Evolutionary conservation across 2,888 invertebrate species (phyloP), one percentile per base, ranked within the genome.

Genomic region (Drosophila mimetica): DNA sequence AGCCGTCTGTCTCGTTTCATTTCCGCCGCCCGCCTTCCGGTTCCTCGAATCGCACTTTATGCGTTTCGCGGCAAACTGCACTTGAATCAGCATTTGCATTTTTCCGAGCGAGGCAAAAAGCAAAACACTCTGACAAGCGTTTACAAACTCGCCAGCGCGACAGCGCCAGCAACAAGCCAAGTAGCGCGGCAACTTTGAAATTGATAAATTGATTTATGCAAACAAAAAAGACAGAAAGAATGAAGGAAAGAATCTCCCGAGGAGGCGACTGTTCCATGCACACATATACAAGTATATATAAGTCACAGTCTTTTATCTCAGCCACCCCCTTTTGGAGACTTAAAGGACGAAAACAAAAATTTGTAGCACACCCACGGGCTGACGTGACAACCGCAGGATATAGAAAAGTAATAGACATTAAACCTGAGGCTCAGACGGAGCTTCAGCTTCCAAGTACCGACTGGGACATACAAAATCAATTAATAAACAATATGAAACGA

Each of bases 171-270:
- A 71, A 59, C 52, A 71, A 57, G 54, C 63, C 80, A 73, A 81
- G 81, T 51, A 74, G 46, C 63, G 54, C 48, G 50, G 53, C 59
- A 71, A 71, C 67, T 81, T 81, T 84, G 85, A 86, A 85, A 85
- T 86, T 86, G 85, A 85, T 86, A 84, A 85, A 85, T 85, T 85
- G 85, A 85, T 81, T 85, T 85, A 86, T 79, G 81, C 75, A 74
- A 76, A 39, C 64, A 57, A 74, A 75, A 74, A 64, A 74, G 8
- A 25, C 34, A 34, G 32, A 57, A 46, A 30, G 39, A 22, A 55
- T 30, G 41, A 37, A 14, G 30, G 39, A 63, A 54, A 52, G 47
- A 32, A 63, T 52, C 37, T 25, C 18, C 16, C 13, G 36, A 37
- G 65, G 13, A 7, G 59, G 34, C 25, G 13, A 70, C 22, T 22